Percentiles rank a stretch among this genome's conserved stretches.
phyloP scores from a whole-genome alignment of 2,888 invertebrate species.

The Cryptocheilus praepositus region DNA sequence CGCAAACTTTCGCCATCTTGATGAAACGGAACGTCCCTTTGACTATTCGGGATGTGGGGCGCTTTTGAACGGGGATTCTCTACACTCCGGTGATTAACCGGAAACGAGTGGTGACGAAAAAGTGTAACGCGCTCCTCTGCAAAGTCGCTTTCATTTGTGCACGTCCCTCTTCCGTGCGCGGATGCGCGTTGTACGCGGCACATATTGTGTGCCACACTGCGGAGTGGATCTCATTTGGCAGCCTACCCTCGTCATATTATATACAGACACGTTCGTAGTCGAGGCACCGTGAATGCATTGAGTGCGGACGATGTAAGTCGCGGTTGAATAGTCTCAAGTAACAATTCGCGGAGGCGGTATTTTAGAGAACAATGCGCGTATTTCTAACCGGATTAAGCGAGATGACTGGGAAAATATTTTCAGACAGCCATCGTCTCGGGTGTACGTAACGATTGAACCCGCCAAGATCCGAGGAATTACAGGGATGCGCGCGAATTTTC shows the following conservation, averaged over 20 bases:
- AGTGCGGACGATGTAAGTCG: too few species aligned
- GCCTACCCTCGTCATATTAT: not conserved
- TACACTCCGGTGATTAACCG: constrained; percentile 44
- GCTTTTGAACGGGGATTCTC: constrained; percentile 39
- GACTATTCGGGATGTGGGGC: constrained; percentile 16
- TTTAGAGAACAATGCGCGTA: too few species aligned
- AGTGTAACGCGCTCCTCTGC: constrained; percentile 4
- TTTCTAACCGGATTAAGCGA: too few species aligned
- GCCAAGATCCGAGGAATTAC: too few species aligned
- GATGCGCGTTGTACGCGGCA: constrained; percentile 35
- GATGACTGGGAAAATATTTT: too few species aligned
- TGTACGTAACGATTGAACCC: too few species aligned
- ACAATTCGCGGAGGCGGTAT: too few species aligned
- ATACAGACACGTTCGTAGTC: too few species aligned
- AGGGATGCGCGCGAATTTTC: too few species aligned
- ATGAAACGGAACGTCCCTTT: constrained; percentile 23
- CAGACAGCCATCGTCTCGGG: too few species aligned
- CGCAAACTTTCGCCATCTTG: constrained; percentile 6
- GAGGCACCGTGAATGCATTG: too few species aligned
- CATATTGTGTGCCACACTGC: constrained; percentile 22
- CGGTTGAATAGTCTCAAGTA: too few species aligned
- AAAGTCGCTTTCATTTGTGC: constrained; percentile 25
- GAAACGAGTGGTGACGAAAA: constrained; percentile 21
- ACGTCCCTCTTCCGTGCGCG: constrained; percentile 22
- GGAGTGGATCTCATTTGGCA: constrained; percentile 26